Conservation (phyloP, 37 sponge, comb jelly and placozoan genomes). For the Lycopodina hypogea region DNA sequence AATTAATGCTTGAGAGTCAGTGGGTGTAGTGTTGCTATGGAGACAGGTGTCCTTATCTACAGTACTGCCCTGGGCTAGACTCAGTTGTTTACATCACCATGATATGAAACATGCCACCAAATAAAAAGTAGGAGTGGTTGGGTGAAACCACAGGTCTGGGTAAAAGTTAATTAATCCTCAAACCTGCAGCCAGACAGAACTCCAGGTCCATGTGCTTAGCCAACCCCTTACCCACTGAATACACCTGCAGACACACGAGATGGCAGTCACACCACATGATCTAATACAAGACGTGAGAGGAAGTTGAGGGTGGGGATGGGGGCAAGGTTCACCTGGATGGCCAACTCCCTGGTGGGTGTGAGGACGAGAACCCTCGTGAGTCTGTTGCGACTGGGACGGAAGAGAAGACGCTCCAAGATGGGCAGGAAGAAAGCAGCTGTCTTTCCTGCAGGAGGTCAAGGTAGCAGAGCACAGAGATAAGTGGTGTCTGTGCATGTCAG, state of each 20-base stretch:
- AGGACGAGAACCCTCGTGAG: conserved; percentile 82
- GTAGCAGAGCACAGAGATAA: neutral
- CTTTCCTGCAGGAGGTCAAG: conserved; percentile 78
- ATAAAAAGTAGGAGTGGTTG: too few relatives aligned
- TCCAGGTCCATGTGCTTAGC: conserved; percentile 67
- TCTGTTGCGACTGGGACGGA: conserved; percentile 56
- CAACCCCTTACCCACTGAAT: conserved; percentile 75
- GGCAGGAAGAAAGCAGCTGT: conserved; percentile 98
- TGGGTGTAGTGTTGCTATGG: too few relatives aligned
- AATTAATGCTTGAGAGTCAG: too few relatives aligned
- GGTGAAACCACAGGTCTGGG: too few relatives aligned
- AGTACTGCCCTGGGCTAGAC: too few relatives aligned
- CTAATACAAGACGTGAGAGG: neutral
- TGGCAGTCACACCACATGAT: neutral
- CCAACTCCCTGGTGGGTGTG: conserved; percentile 95
- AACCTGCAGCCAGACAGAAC: conserved; percentile 81
- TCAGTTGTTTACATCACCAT: too few relatives aligned
- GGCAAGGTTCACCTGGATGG: conserved; percentile 74
- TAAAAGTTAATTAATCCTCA: neutral
- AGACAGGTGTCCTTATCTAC: too few relatives aligned
- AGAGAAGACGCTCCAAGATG: conserved; percentile 91
- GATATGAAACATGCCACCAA: too few relatives aligned
- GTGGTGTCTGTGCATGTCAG: neutral
- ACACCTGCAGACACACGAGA: conserved; percentile 40
- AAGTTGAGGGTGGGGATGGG: neutral